These are phyloP conservation scores for Chrysodeixis includens DNA, from an alignment of 2,888 invertebrate genomes.

Conservation along the genomic window DNA sequence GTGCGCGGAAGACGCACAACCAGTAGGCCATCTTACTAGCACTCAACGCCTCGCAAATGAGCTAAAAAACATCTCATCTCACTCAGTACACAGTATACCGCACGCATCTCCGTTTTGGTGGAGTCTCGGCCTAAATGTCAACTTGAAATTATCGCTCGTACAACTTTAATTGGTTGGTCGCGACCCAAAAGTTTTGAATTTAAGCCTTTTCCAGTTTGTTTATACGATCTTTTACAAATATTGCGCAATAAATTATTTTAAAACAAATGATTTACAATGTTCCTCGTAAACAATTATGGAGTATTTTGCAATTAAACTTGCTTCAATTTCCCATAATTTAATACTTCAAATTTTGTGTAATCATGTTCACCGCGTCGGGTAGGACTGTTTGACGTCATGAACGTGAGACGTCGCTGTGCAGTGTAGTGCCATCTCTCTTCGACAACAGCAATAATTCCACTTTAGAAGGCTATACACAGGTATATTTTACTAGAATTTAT, in stretches of 20 bases:
- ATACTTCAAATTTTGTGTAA: background rate
- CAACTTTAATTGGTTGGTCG: constrained; percentile 4
- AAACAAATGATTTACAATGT: background rate
- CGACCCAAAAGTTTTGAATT: background rate
- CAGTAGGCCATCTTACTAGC: too few relatives aligned
- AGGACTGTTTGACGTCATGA: too few relatives aligned
- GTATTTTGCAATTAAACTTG: background rate
- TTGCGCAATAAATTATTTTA: background rate
- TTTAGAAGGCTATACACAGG: too few relatives aligned
- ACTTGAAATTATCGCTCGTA: background rate
- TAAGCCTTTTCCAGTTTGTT: background rate
- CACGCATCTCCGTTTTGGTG: too few relatives aligned
- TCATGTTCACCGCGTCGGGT: background rate
- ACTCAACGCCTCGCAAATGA: too few relatives aligned
- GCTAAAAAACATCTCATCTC: too few relatives aligned
- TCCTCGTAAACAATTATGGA: background rate
- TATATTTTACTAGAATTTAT: too few relatives aligned
- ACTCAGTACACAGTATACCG: too few relatives aligned
- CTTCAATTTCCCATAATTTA: background rate
- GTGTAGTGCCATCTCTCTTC: too few relatives aligned
- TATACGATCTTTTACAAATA: background rate
- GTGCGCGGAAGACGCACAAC: too few relatives aligned
- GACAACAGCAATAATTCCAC: too few relatives aligned
- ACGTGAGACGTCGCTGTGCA: too few relatives aligned
- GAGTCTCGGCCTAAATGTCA: background rate